Conservation (phyloP, 2,888 invertebrate genomes). For the Silvanus unidentatus region DNA sequence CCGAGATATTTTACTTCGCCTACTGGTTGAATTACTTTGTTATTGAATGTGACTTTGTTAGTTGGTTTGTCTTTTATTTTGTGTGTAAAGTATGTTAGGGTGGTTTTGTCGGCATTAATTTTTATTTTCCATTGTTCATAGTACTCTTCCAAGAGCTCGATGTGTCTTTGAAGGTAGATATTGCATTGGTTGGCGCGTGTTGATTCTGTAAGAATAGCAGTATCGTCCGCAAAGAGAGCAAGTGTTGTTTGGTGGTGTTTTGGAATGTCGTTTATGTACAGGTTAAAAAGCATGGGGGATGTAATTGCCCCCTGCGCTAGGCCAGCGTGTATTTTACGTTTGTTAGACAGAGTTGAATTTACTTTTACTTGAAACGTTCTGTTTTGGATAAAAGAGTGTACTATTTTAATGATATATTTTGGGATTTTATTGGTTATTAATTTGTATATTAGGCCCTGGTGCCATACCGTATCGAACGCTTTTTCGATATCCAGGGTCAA, state of each 20-base stretch:
- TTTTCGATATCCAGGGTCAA: not conserved
- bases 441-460: conserved; percentile 2
- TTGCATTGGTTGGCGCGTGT: not conserved
- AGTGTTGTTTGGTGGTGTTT: conserved; percentile 1
- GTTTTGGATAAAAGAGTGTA: conserved; percentile 2
- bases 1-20: conserved; percentile 1
- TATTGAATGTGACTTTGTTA: not conserved
- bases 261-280: conserved; percentile 6
- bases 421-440: not conserved
- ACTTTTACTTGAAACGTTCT: conserved; percentile 4
- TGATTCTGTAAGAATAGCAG: conserved; percentile 2
- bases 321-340: conserved; percentile 1
- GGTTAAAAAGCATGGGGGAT: conserved; percentile 2
- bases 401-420: conserved; percentile 1
- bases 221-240: conserved; percentile 6
- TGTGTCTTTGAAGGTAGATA: conserved; percentile 2
- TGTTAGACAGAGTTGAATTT: not conserved
- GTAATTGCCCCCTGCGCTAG: conserved; percentile 1
- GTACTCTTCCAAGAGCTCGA: not conserved
- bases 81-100: not conserved
- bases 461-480: too few species aligned
- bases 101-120: not conserved
- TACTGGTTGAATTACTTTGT: not conserved
- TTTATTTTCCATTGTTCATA: not conserved
- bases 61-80: not conserved